A percentile compares a stretch with the other conserved stretches of the same genome.
Conservation (phyloP, 2,888 invertebrate species). For the Microctonus hyperodae region DNA sequence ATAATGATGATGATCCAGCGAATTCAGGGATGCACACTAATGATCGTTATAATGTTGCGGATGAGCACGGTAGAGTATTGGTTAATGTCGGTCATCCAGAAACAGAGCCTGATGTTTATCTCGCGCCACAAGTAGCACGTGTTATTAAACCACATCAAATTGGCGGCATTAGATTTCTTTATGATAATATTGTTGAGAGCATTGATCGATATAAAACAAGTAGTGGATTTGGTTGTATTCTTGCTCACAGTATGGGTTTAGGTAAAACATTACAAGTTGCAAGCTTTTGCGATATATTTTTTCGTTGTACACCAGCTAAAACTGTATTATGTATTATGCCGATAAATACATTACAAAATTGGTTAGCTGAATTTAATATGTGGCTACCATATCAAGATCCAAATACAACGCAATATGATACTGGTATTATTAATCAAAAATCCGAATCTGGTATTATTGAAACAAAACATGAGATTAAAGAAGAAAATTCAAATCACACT, state of each 20-base stretch:
- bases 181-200: constrained; percentile 97
- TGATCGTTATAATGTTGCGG: constrained; percentile 88
- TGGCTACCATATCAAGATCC: constrained; percentile 85
- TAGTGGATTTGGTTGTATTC: constrained; percentile 93
- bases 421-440: constrained; percentile 33
- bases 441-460: constrained; percentile 36
- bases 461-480: constrained; percentile 54
- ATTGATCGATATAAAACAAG: constrained; percentile 81
- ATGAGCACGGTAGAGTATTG: constrained; percentile 85
- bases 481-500: constrained; percentile 54
- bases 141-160: constrained; percentile 97
- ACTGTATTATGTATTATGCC: constrained; percentile 97
- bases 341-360: constrained; percentile 97
- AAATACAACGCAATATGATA: constrained; percentile 34
- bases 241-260: constrained; percentile 99
- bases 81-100: constrained; percentile 94
- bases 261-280: constrained; percentile 98
- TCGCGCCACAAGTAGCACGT: constrained; percentile 89
- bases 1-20: constrained; percentile 83
- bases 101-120: constrained; percentile 88
- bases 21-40: constrained; percentile 95
- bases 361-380: constrained; percentile 97
- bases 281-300: constrained; percentile 94
- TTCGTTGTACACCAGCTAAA: constrained; percentile 86
- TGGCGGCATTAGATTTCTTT: constrained; percentile 93